Evolutionary conservation across 30 jellyfish, hydroid and myxozoan species (phyloP).

Genomic region (Cassiopea andromeda): DNA sequence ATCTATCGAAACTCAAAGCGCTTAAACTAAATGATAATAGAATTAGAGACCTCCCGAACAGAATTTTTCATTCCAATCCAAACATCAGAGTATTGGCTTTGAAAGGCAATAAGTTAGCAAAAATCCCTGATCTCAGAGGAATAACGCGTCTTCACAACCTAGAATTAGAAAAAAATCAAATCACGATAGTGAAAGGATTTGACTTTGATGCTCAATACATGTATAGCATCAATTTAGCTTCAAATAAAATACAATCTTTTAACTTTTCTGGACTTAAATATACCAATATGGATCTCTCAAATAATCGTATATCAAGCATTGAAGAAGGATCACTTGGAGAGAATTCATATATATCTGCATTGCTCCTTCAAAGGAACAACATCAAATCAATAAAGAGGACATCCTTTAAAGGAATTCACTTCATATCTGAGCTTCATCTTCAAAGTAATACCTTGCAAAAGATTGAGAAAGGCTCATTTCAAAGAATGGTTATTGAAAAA

Average conservation of each 20-base stretch:
- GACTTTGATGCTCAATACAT: background rate
- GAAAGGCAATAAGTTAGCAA: background rate
- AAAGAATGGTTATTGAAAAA: no score
- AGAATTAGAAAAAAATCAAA: background rate
- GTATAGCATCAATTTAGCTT: background rate
- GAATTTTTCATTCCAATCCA: background rate
- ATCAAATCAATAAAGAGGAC: background rate
- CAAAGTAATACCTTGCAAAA: constrained; percentile 1
- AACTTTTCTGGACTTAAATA: background rate
- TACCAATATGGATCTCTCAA: background rate
- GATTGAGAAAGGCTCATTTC: no score
- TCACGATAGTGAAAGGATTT: background rate
- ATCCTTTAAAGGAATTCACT: background rate
- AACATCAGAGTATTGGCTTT: background rate
- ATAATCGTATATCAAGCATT: background rate
- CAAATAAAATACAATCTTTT: background rate
- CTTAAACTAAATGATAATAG: background rate
- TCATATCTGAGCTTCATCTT: constrained; percentile 7
- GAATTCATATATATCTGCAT: background rate
- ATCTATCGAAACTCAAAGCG: background rate
- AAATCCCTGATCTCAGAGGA: constrained; percentile 26
- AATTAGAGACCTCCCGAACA: background rate
- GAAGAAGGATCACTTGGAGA: background rate
- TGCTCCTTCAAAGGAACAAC: constrained; percentile 15
- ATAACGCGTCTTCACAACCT: background rate